A percentile compares a stretch with the other conserved stretches of the same genome.
phyloP scores from a whole-genome alignment of 2,888 invertebrate genomes.

The Apodemia duryi region DNA sequence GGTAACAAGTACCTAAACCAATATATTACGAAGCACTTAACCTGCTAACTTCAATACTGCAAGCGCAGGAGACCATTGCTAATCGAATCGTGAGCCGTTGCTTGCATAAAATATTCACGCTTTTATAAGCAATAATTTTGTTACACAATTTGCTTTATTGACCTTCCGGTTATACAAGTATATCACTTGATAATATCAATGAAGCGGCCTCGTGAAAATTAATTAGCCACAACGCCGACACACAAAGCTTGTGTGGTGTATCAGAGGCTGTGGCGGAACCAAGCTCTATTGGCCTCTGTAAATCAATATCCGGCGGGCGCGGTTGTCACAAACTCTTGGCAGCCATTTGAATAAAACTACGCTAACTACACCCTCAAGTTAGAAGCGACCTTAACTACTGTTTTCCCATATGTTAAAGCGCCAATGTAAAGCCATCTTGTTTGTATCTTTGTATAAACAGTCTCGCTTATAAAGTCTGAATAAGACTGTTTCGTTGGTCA shows the following conservation, averaged over 20 bases:
- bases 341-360: conserved; percentile 38
- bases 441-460: no score
- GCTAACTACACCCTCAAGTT: conserved; percentile 41
- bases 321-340: conserved; percentile 42
- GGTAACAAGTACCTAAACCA: not conserved
- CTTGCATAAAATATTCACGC: not conserved
- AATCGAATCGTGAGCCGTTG: not conserved
- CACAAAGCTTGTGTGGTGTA: conserved; percentile 56
- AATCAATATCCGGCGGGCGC: conserved; percentile 73
- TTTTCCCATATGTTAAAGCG: not conserved
- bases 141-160: conserved; percentile 3
- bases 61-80: not conserved
- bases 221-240: conserved; percentile 51
- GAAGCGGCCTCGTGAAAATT: conserved; percentile 44
- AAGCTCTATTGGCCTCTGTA: conserved; percentile 57
- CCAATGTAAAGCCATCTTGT: not conserved
- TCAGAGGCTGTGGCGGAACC: conserved; percentile 52
- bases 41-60: not conserved
- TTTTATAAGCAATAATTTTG: conserved; percentile 7
- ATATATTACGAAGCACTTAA: conserved; percentile 5
- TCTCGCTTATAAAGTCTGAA: no score
- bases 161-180: not conserved
- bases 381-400: conserved; percentile 1
- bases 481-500: no score
- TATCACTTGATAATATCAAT: conserved; percentile 22